These are phyloP conservation scores for Spilogale gracilis DNA, from an alignment of 2,113 vertebrate species.

Conservation along the genomic window DNA sequence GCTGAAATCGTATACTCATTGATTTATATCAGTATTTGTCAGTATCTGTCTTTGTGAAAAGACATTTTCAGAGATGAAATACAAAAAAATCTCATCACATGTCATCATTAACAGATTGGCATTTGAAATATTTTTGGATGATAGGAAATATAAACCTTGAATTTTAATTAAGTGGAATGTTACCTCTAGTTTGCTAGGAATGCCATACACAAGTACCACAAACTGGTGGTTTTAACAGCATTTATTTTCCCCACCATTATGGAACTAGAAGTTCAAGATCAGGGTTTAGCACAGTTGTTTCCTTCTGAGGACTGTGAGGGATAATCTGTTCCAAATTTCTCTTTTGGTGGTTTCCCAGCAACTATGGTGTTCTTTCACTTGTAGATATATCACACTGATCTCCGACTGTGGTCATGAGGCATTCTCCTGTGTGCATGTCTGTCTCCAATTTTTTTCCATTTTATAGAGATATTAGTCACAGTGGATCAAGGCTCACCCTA, in stretches of 20 bases:
- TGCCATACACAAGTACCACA: not conserved
- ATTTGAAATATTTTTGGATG: not conserved
- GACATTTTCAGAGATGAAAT: not conserved
- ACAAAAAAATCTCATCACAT: not conserved
- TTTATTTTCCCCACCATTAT: not conserved
- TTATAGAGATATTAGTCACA: fast-evolving
- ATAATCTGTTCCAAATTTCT: not conserved
- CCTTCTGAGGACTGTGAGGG: not conserved
- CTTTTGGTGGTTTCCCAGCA: fast-evolving
- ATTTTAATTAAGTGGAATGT: not conserved
- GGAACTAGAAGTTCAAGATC: not conserved
- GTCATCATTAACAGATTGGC: not conserved
- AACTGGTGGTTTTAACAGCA: not conserved
- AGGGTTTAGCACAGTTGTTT: too few relatives aligned
- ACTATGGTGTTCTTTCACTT: not conserved
- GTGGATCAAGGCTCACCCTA: not conserved
- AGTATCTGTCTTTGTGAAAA: not conserved
- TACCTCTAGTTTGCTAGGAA: not conserved
- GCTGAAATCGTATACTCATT: not conserved
- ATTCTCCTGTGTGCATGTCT: not conserved
- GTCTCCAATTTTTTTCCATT: not conserved
- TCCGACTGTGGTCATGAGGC: not conserved
- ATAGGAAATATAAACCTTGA: not conserved
- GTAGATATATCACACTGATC: fast-evolving
- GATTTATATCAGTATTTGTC: not conserved